phyloP scores from a whole-genome alignment of 2,888 invertebrate species.

The Eulithis prunata region DNA sequence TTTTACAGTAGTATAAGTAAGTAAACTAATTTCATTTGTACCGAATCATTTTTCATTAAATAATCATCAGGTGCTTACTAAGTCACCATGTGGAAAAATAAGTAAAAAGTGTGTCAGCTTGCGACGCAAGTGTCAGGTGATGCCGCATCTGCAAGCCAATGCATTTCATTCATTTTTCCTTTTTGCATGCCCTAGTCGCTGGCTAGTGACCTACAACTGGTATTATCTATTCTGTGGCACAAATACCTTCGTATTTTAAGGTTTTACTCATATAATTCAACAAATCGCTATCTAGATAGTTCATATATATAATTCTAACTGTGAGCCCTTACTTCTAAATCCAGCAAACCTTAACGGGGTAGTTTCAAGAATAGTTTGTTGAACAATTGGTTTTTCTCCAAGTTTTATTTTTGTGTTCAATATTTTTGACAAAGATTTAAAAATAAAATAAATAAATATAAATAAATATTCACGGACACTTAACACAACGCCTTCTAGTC shows the following conservation, averaged over 20 bases:
- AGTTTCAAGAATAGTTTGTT: no score
- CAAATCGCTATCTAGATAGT: no score
- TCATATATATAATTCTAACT: no score
- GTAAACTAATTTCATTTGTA: slow-evolving; percentile 23
- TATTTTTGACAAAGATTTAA: no score
- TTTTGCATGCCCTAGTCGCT: slow-evolving; percentile 34
- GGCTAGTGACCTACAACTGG: slow-evolving; percentile 20
- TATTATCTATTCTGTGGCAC: neutral
- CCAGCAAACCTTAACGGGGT: no score
- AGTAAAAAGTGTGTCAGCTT: slow-evolving; percentile 43
- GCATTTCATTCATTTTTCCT: slow-evolving; percentile 37
- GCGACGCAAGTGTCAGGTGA: slow-evolving; percentile 40
- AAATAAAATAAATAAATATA: no score
- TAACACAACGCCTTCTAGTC: no score
- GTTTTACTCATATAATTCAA: neutral
- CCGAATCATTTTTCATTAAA: slow-evolving; percentile 31
- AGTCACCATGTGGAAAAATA: slow-evolving; percentile 38
- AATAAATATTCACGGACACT: no score
- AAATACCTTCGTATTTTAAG: no score
- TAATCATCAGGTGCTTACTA: slow-evolving; percentile 36
- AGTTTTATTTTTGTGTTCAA: no score
- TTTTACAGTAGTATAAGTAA: neutral
- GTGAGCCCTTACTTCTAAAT: no score
- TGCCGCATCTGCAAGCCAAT: slow-evolving; percentile 38
- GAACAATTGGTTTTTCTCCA: no score